Conservation (phyloP, 2,888 invertebrate genomes). For the Papilio gigon region DNA sequence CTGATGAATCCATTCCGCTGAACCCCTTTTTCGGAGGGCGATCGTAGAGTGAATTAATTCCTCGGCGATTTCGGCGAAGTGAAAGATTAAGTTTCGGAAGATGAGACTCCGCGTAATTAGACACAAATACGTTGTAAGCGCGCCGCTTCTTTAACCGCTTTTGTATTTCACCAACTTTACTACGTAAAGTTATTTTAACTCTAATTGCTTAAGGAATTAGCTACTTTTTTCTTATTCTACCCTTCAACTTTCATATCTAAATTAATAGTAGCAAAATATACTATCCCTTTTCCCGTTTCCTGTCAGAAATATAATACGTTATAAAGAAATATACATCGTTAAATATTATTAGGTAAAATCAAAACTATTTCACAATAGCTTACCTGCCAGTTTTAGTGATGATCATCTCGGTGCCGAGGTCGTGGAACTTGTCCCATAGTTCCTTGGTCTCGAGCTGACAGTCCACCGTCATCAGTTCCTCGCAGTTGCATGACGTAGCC, state of each 20-base stretch:
- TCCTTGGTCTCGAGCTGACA: slow-evolving; percentile 98
- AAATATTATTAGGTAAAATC: too few relatives aligned
- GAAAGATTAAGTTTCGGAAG: slow-evolving; percentile 74
- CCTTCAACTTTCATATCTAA: neutral
- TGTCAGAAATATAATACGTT: neutral
- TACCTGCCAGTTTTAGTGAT: slow-evolving; percentile 98
- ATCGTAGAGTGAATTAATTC: slow-evolving; percentile 77
- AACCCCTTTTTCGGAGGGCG: slow-evolving; percentile 66
- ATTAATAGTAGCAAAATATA: neutral
- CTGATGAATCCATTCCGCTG: slow-evolving; percentile 79
- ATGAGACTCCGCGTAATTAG: slow-evolving; percentile 50
- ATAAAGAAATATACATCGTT: too few relatives aligned
- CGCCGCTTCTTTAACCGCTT: slow-evolving; percentile 17
- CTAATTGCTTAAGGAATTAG: neutral
- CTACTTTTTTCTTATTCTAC: neutral
- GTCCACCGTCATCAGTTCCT: slow-evolving; percentile 90
- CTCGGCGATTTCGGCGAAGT: slow-evolving; percentile 68
- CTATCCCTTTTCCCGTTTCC: too few relatives aligned
- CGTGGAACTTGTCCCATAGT: slow-evolving; percentile 98
- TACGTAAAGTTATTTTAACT: neutral
- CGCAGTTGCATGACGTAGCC: slow-evolving; percentile 88
- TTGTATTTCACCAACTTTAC: slow-evolving; percentile 19
- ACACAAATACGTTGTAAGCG: slow-evolving; percentile 19
- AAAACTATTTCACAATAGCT: too few relatives aligned
- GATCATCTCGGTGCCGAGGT: slow-evolving; percentile 98